Percentiles rank a stretch among this genome's conserved stretches.
Conservation (phyloP, 37 sponge, comb jelly and placozoan species). For the Ianthella basta region DNA sequence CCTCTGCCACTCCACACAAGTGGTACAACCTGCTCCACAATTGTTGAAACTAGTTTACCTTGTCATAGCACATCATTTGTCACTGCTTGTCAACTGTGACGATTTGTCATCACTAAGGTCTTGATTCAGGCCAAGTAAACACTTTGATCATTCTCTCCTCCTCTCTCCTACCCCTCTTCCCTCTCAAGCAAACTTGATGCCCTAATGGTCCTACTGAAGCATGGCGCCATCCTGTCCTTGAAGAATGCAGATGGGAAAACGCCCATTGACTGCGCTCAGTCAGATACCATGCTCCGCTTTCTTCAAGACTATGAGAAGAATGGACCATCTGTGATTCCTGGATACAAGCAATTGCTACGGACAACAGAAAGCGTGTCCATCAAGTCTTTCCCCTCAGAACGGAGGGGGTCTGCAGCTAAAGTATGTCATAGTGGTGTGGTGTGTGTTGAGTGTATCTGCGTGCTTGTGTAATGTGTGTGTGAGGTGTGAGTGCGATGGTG, state of each 20-base stretch:
- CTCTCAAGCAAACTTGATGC: slow-evolving; percentile 36
- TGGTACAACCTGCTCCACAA: too few relatives aligned
- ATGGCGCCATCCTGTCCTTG: slow-evolving; percentile 68
- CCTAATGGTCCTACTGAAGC: slow-evolving; percentile 56
- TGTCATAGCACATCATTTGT: too few relatives aligned
- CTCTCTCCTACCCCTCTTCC: background rate
- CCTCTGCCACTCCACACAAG: slow-evolving; percentile 1
- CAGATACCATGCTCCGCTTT: slow-evolving; percentile 36
- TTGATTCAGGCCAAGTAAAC: background rate
- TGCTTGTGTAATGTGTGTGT: background rate
- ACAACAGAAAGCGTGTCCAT: background rate
- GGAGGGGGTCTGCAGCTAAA: background rate
- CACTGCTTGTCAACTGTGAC: too few relatives aligned
- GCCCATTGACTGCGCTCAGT: slow-evolving; percentile 56
- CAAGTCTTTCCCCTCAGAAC: background rate
- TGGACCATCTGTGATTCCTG: slow-evolving; percentile 30
- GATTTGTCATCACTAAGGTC: background rate
- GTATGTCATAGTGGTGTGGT: too few relatives aligned
- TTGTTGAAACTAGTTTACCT: too few relatives aligned
- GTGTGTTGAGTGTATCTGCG: background rate
- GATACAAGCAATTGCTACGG: slow-evolving; percentile 15
- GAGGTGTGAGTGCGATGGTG: slow-evolving; percentile 1
- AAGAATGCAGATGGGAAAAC: slow-evolving; percentile 64
- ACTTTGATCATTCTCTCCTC: too few relatives aligned
- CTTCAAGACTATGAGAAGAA: slow-evolving; percentile 50